Conservation (phyloP, 1,140 invertebrate genomes). For the Rhyacophila brunnea region DNA sequence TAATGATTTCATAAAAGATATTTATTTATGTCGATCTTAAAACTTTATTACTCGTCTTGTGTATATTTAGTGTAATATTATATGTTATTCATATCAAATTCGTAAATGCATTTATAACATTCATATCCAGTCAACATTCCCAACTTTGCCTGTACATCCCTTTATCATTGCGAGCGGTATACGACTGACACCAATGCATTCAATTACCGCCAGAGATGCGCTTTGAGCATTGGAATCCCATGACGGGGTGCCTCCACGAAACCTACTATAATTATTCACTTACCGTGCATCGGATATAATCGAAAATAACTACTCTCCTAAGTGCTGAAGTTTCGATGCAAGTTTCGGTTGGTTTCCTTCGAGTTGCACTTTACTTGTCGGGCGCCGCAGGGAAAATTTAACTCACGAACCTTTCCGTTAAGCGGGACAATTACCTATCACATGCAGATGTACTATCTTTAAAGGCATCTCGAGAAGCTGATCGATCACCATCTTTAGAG, state of each 20-base stretch:
- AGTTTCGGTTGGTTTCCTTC: not conserved
- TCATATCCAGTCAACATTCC: too few relatives aligned
- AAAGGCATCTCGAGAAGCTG: not conserved
- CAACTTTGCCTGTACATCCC: too few relatives aligned
- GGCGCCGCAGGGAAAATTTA: not conserved
- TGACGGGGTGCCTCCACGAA: not conserved
- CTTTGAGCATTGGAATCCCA: too few relatives aligned
- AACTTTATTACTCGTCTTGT: too few relatives aligned
- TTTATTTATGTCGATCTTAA: too few relatives aligned
- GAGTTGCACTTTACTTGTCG: not conserved
- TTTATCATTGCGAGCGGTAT: too few relatives aligned
- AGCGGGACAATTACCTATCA: constrained; percentile 8
- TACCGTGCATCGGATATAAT: constrained; percentile 16
- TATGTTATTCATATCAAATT: too few relatives aligned
- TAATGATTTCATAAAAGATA: too few relatives aligned
- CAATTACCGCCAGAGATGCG: too few relatives aligned
- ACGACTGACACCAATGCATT: too few relatives aligned
- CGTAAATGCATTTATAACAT: too few relatives aligned
- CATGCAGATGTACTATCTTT: constrained; percentile 5
- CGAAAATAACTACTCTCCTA: constrained; percentile 24
- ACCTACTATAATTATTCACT: constrained; percentile 15
- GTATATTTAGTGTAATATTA: too few relatives aligned
- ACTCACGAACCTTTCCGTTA: not conserved
- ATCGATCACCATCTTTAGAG: constrained; percentile 3
- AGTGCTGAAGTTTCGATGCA: constrained; percentile 13